These are phyloP conservation scores for Megathymus violae DNA, from an alignment of 1,140 invertebrate genomes.

Conservation along the genomic window DNA sequence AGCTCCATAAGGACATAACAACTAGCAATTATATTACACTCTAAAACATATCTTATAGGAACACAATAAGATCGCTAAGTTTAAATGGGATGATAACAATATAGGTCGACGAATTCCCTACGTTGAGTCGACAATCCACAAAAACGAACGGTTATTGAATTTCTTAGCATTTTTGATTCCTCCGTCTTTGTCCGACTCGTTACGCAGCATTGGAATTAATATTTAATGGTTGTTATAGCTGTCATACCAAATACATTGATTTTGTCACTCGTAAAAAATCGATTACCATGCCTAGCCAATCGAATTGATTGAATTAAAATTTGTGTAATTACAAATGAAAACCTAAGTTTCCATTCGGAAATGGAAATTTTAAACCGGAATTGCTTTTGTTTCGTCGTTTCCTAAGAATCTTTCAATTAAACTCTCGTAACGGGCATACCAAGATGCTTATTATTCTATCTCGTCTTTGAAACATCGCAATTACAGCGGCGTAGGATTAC, in stretches of 20 bases:
- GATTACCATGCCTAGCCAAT: constrained; percentile 12
- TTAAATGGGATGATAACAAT: constrained; percentile 13
- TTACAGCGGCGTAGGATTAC: constrained; percentile 26
- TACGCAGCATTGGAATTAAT: constrained; percentile 48
- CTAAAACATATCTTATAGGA: constrained; percentile 46
- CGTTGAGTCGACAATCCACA: constrained; percentile 75
- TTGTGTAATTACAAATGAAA: constrained; percentile 18
- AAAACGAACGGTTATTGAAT: constrained; percentile 77
- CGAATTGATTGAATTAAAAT: constrained; percentile 18
- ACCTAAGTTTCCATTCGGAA: constrained; percentile 15
- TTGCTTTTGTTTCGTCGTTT: constrained; percentile 34
- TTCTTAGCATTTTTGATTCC: constrained; percentile 77
- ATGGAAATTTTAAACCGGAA: constrained; percentile 27
- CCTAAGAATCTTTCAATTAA: constrained; percentile 35
- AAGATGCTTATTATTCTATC: constrained; percentile 28
- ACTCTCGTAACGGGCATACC: constrained; percentile 29
- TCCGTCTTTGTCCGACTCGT: constrained; percentile 54
- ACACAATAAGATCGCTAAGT: constrained; percentile 34
- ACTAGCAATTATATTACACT: constrained; percentile 1
- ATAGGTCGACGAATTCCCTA: constrained; percentile 49
- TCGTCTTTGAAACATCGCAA: constrained; percentile 33
- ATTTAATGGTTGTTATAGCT: constrained; percentile 30
- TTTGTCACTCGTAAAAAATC: background rate
- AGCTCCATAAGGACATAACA: constrained; percentile 1
- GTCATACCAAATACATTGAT: background rate